Percentiles rank a stretch among this genome's conserved stretches.
These are phyloP conservation scores for Danio albolineatus DNA, from an alignment of 2,797 vertebrate species.

Conservation along the genomic window DNA sequence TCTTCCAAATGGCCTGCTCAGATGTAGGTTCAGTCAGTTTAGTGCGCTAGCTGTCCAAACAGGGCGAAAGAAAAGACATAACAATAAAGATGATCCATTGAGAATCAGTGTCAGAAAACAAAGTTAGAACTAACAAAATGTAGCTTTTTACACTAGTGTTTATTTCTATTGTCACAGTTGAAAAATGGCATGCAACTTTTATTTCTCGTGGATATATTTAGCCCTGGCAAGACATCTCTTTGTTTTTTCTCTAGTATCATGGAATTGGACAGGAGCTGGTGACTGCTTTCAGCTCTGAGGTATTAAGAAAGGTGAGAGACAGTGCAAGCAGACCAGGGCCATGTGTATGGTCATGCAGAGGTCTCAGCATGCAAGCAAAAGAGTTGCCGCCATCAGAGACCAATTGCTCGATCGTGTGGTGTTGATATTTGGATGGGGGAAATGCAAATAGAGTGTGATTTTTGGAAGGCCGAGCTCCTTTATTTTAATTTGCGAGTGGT, in stretches of 20 bases:
- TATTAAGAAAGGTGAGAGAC: constrained; percentile 73
- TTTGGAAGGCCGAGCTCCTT: constrained; percentile 62
- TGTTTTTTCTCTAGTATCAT: constrained; percentile 49
- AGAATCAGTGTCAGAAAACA: constrained; percentile 58
- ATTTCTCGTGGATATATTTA: constrained; percentile 72
- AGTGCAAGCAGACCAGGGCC: constrained; percentile 65
- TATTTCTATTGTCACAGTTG: constrained; percentile 59
- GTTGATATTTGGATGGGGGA: constrained; percentile 66
- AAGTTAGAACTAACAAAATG: constrained; percentile 59
- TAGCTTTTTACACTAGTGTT: constrained; percentile 57
- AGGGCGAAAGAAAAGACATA: constrained; percentile 33
- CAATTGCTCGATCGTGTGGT: constrained; percentile 51
- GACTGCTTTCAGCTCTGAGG: constrained; percentile 73
- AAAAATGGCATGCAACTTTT: constrained; percentile 54
- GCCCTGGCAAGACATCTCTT: constrained; percentile 55
- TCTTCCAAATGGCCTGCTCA: constrained; percentile 68
- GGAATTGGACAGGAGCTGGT: constrained; percentile 62
- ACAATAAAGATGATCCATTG: constrained; percentile 68
- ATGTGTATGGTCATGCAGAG: constrained; percentile 59
- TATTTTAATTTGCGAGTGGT: constrained; percentile 29
- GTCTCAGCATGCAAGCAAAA: constrained; percentile 55
- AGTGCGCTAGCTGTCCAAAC: constrained; percentile 71
- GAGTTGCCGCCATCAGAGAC: constrained; percentile 35
- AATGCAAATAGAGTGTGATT: constrained; percentile 71
- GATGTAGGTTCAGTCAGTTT: constrained; percentile 65